Base-by-base conservation (phyloP, 1,140 invertebrate genomes). In the Berghia stephanieae region DNA sequence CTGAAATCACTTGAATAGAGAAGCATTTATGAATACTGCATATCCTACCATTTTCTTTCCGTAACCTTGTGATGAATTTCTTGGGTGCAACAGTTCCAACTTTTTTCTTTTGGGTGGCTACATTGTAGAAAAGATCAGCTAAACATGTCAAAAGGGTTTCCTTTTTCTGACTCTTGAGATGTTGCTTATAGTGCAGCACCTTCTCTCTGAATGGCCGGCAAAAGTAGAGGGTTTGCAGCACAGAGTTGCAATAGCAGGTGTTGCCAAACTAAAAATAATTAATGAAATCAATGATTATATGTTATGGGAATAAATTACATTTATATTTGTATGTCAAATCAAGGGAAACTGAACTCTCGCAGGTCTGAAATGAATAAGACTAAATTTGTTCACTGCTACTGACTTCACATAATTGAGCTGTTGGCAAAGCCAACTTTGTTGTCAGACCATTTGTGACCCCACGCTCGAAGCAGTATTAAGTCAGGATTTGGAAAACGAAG, bases 221-320 rank as follows among this genome's bases (percentile, higher is more conserved):
- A 89, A 99, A 99, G 89, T 99, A 99, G 73, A 99, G 92, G 27
- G 98, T 98, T 93, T 99, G 98, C 74, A 99, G 92, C 73, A 99
- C 98, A 52, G 97, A 99, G 91, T 99, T 99, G 88, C 97, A 98
- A 88, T 99, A 99, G 90, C 98, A 99, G 13, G 98, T 99, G 91
- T 99, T 99, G 74, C 98, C 98, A 93, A 99, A 99, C 96, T 98
- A 84, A 49, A 86, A 85, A 75, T 10, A 74, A 74, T 60, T 60
- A 60, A 60, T 8, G 31, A 60, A 60, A 60, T 49, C 10, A 49
- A 49, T 49, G 46, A 10, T 49, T 10, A n/a, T 49, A 13, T 49
- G 10, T 49, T 13, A 10, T 49, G 46, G n/a, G n/a, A 49, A n/a
- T 13, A 49, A 49, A 49, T 10, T n/a, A n/a, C n/a, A n/a, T n/a